Conservation (phyloP, 2,797 vertebrate genomes). For the Cynopterus sphinx region DNA sequence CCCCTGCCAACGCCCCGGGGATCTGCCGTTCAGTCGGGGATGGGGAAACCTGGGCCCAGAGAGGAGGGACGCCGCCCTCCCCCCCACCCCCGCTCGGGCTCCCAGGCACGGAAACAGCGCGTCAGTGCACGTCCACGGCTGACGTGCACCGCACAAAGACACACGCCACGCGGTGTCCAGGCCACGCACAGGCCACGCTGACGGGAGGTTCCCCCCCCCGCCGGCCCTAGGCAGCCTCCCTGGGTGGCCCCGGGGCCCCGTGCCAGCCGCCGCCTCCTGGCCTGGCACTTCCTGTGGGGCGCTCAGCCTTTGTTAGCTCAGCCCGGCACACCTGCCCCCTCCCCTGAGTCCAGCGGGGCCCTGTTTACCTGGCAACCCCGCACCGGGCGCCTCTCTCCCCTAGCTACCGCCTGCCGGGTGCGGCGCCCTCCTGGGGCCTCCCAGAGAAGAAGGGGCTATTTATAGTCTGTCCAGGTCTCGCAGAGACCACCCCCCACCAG, state of each 20-base stretch:
- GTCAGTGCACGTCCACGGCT: constrained; percentile 26
- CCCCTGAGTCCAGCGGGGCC: constrained; percentile 75
- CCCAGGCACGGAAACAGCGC: constrained; percentile 54
- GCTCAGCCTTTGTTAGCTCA: constrained; percentile 70
- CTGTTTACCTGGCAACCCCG: constrained; percentile 77
- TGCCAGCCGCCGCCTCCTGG: background rate
- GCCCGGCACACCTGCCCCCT: constrained; percentile 74
- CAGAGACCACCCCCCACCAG: background rate
- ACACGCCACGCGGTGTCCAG: background rate
- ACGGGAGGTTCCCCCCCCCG: background rate
- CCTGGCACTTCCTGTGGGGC: constrained; percentile 75
- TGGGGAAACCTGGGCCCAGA: background rate
- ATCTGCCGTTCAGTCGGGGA: background rate
- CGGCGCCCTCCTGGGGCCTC: constrained; percentile 50
- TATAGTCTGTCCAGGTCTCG: background rate
- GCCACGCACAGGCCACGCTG: background rate
- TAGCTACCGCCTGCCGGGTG: constrained; percentile 56
- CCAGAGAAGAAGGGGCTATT: constrained; percentile 66
- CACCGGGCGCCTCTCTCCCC: background rate
- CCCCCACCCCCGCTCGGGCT: background rate
- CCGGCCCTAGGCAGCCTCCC: background rate
- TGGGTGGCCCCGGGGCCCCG: background rate
- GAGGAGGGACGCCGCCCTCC: background rate
- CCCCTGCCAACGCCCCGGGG: background rate
- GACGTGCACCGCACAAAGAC: background rate